A percentile compares a stretch with the other conserved stretches of the same genome.
These are phyloP conservation scores for Rattus rattus DNA, from an alignment of 2,113 vertebrate species.

Conservation along the genomic window DNA sequence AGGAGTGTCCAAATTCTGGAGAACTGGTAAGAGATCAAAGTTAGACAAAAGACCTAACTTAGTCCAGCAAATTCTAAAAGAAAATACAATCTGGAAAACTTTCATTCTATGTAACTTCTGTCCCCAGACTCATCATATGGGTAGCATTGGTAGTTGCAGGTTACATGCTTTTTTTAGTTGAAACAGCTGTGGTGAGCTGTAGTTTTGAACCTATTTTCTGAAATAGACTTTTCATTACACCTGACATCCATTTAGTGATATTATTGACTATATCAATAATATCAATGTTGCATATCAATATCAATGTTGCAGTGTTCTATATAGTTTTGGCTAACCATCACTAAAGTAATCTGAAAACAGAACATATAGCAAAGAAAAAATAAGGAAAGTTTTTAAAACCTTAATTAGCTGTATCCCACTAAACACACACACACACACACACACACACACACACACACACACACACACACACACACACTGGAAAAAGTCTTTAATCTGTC, in stretches of 20 bases:
- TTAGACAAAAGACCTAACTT: neutral
- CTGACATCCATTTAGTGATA: neutral
- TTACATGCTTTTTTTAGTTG: neutral
- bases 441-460: neutral
- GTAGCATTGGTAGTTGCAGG: neutral
- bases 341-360: neutral
- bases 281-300: no score
- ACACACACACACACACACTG: neutral
- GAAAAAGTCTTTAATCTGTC: neutral
- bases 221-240: neutral
- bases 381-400: no score
- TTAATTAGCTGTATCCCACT: neutral
- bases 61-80: neutral
- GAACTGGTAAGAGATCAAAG: neutral
- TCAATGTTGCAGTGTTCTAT: neutral
- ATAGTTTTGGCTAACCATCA: conserved; percentile 28
- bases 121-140: neutral
- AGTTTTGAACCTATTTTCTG: neutral
- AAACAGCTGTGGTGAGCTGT: neutral
- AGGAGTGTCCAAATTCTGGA: neutral
- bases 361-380: neutral
- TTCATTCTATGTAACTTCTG: neutral
- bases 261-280: conserved; percentile 5
- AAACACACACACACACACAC: neutral
- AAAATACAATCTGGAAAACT: neutral